Base-by-base conservation (phyloP, 2,888 invertebrate genomes). In the Scelioninae gen. 1 region DNA sequence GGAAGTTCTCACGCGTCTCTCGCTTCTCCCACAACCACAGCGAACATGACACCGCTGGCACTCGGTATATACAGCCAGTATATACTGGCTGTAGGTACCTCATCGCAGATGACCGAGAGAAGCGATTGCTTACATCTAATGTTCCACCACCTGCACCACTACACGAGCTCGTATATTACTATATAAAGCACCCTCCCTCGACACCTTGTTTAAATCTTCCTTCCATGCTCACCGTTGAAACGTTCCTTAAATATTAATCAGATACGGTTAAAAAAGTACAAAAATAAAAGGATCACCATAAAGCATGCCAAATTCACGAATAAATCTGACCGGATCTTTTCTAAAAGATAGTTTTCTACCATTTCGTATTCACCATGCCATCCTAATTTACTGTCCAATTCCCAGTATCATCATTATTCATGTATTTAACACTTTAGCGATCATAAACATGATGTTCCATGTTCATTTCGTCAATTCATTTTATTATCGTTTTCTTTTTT, bases 1-100 rank as follows among this genome's bases (percentile, higher is more conserved):
- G 92, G 92, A 92, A 92, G 91, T 92, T 92, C 92, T 91, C 92
- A 92, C 92, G 92, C 89, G 90, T 92, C 92, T 92, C 91, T 89
- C 88, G 90, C 90, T 91, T 92, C 91, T 92, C 89, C 88, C 89
- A 89, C 90, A 89, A 90, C 90, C 91, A 88, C 90, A 91, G 87
- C 88, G 88, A 92, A 92, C 91, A 88, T 91, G 92, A 92, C 92
- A 92, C 92, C n/a, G n/a, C 92, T 92, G 92, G 91, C 91, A 88
- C 89, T 89, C 90, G 88, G 79, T 77, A 72, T 81, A 75, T n/a
- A n/a, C n/a, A n/a, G n/a, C n/a, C n/a, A n/a, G n/a, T n/a, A n/a
- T n/a, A n/a, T n/a, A n/a, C n/a, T n/a, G n/a, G n/a, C n/a, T n/a
- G n/a, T n/a, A n/a, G n/a, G n/a, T 63, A 82, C 82, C 82, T 84